Conservation (phyloP, 2,113 vertebrate species). For the Myotis yumanensis region DNA sequence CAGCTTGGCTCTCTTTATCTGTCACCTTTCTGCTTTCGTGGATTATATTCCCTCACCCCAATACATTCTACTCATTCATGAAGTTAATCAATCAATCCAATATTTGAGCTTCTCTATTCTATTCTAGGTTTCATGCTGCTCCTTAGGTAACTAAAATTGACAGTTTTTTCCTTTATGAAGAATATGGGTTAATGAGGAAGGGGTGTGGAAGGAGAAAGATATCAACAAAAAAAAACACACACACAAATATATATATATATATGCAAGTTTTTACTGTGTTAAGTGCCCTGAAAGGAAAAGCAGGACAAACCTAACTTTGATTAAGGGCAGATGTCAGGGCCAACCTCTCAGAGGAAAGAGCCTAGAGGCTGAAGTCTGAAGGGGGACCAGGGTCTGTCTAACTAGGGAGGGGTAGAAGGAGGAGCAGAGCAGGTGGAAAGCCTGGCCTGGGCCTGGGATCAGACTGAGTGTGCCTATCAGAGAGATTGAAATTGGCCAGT, state of each 20-base stretch:
- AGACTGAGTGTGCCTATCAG: not conserved
- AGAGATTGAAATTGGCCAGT: not conserved
- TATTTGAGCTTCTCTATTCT: slow-evolving; percentile 20
- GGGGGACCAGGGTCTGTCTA: not conserved
- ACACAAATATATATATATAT: not conserved
- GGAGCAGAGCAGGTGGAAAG: not conserved
- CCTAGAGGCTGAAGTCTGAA: not conserved
- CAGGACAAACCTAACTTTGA: not conserved
- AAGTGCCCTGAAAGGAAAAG: not conserved
- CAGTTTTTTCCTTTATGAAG: not conserved
- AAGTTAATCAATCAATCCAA: not conserved
- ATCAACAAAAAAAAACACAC: not conserved
- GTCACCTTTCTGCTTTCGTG: not conserved
- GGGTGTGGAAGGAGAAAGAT: not conserved
- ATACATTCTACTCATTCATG: not conserved
- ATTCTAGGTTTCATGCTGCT: not conserved
- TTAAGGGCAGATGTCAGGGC: not conserved
- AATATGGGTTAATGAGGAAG: not conserved
- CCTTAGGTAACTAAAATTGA: not conserved
- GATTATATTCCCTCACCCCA: not conserved
- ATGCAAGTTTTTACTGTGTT: not conserved
- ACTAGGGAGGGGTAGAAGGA: not conserved
- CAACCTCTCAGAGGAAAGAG: not conserved
- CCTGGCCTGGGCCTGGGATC: not conserved
- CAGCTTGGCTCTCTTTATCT: not conserved